Base-by-base conservation (phyloP, 2,888 invertebrate species). In the Mesorhabditis spiculigera region DNA sequence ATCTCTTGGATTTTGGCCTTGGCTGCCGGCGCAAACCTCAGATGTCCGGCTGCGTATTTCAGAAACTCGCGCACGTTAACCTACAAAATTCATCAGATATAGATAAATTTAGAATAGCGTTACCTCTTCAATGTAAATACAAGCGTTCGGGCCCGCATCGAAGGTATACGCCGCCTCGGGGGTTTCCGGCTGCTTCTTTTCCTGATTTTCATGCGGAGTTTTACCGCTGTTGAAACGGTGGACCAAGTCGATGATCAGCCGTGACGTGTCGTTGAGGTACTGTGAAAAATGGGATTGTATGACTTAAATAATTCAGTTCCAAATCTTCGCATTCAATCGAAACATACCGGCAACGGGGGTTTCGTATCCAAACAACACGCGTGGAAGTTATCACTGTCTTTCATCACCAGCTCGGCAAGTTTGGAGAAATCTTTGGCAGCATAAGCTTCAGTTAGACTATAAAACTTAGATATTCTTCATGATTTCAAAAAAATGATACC, bases 351-450 rank as follows among this genome's bases (percentile, higher is more conserved):
- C n/a, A 92, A 92, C 0, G 98, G 96, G 41, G 98, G 97, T 88
- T 90, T 94, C 0, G 96, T 93, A 86, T 97, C 97, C 73, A 94
- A 87, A 83, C 93, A 93, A 43, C 93, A 89, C 0, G 95, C 94
- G 89, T 98, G 98, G 84, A 98, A 91, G 86, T 95, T 93, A 89
- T 98, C 97, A 73, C 95, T 95, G 84, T 98, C 98, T 87, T 87
- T 78, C 93, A 99, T 99, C 0, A 95, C 94, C 42, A 96, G 89
- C 85, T 92, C 91, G n/a, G 93, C 95, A 89, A 97, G 95, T 63
- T 88, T 89, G 44, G 89, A 85, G 87, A 95, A 98, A 87, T 97
- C 90, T 81, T 89, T 92, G 6, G 91, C 91, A 76, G 66, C 50
- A 6, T 64, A 73, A 61, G 86, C 65, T 45, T 75, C 79, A n/a